These are phyloP conservation scores for Trissolcus brochymenae DNA, from an alignment of 2,888 invertebrate genomes.

Conservation along the genomic window DNA sequence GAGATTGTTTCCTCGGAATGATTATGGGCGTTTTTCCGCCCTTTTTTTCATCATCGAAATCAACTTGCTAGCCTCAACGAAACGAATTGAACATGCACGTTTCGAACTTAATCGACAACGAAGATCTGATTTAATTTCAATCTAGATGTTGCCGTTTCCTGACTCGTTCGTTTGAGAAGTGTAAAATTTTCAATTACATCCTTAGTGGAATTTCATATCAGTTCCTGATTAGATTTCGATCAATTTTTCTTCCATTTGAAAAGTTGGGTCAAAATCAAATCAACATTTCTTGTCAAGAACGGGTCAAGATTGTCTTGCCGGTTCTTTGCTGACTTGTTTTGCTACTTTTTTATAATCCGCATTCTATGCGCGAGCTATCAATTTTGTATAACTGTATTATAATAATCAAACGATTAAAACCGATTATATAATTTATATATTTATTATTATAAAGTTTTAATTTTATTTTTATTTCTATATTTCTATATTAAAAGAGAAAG, in stretches of 20 bases:
- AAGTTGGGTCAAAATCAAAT: slow-evolving; percentile 6
- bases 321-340: background rate
- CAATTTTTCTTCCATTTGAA: background rate
- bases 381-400: too few species aligned
- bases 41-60: too few species aligned
- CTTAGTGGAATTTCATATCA: background rate
- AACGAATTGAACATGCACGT: background rate
- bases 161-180: background rate
- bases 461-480: too few species aligned
- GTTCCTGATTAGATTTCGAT: slow-evolving; percentile 7
- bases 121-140: slow-evolving; percentile 7
- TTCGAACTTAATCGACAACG: background rate
- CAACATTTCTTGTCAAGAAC: slow-evolving; percentile 5
- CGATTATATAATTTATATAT: too few species aligned
- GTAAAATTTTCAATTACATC: slow-evolving; percentile 7
- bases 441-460: too few species aligned
- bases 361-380: too few species aligned
- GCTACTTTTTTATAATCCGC: too few species aligned
- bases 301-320: slow-evolving; percentile 2
- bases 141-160: slow-evolving; percentile 1
- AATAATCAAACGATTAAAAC: too few species aligned
- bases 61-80: too few species aligned
- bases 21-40: too few species aligned
- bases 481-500: too few species aligned
- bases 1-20: background rate